Base-by-base conservation (phyloP, 2,888 invertebrate genomes). In the Noctua janthe region DNA sequence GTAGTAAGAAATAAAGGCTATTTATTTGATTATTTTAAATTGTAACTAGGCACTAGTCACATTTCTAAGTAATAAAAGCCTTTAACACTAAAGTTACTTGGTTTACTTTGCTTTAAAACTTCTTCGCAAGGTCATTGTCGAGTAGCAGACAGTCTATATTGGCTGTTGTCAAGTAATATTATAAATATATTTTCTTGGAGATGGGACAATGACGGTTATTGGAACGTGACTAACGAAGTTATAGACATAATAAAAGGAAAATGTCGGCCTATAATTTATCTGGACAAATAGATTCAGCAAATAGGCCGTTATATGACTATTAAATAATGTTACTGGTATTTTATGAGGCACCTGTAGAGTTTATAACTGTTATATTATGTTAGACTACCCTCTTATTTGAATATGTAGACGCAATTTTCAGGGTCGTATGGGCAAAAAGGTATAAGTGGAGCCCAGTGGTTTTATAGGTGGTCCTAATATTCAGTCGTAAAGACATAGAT, bases 291-390 rank as follows among this genome's bases (percentile, higher is more conserved):
- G 39, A 74, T 76, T 70, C 75, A 51, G 39, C 59, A 66, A 71
- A 85, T 43, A 76, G 35, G 39, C 23, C 5, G 39, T 54, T n/a
- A 70, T 51, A 39, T n/a, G 51, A 73, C 75, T 47, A 67, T 71
- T 49, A 71, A 74, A 62, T 71, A 59, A 54, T 54, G 71, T 81
- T 35, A 81, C 13, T 74, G 76, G 8, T n/a, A 7, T 76, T 7
- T 76, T 76, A 74, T 54, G 6, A 39, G 5, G 70, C 59, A 86
- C 83, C 76, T 85, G 81, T 83, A 4, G 81, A 81, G 29, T 39
- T 73, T 85, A 73, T 56, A 62, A 80, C 72, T 20, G 43, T 49
- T 66, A 80, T 47, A 71, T 76, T 73, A 54, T 67, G 13, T 56
- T 51, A 59, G 17, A 66, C 10, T 29, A 49, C 20, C 7, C 11